These are phyloP conservation scores for Aegithalos caudatus DNA, from an alignment of 2,113 vertebrate genomes.

Conservation along the genomic window DNA sequence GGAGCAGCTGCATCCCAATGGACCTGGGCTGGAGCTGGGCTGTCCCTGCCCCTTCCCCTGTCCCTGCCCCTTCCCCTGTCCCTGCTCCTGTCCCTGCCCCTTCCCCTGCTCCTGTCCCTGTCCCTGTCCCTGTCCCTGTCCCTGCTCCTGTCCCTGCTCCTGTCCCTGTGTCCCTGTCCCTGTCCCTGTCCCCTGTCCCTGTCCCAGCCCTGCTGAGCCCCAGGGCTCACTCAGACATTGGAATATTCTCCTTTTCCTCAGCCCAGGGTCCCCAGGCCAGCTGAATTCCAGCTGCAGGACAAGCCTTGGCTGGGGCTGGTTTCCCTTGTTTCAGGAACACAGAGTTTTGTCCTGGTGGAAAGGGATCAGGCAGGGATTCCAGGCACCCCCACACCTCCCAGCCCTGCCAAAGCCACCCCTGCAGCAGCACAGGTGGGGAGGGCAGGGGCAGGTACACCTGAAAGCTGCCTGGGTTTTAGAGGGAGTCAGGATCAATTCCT, in stretches of 20 bases:
- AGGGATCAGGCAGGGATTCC: no score
- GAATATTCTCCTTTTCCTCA: fast-evolving
- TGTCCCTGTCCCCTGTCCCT: no score
- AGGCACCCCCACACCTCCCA: no score
- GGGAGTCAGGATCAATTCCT: background rate
- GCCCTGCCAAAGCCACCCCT: slow-evolving; percentile 5
- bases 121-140: no score
- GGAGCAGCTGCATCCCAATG: fast-evolving
- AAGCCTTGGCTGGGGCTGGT: background rate
- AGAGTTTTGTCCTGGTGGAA: background rate
- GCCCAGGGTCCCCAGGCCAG: background rate
- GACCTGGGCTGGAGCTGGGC: background rate
- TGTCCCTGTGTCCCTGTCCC: no score
- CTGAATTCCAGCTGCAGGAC: background rate
- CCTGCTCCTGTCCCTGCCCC: no score
- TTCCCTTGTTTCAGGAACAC: background rate
- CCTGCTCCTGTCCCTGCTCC: no score
- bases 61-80: no score
- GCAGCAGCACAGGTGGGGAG: background rate
- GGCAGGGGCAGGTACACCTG: background rate
- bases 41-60: no score
- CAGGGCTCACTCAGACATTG: fast-evolving
- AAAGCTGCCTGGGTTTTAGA: background rate
- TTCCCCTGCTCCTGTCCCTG: no score
- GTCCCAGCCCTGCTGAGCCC: background rate